A percentile compares a stretch with the other conserved stretches of the same genome.
These are phyloP conservation scores for Aphodius granarius DNA, from an alignment of 2,888 invertebrate species.

Conservation along the genomic window DNA sequence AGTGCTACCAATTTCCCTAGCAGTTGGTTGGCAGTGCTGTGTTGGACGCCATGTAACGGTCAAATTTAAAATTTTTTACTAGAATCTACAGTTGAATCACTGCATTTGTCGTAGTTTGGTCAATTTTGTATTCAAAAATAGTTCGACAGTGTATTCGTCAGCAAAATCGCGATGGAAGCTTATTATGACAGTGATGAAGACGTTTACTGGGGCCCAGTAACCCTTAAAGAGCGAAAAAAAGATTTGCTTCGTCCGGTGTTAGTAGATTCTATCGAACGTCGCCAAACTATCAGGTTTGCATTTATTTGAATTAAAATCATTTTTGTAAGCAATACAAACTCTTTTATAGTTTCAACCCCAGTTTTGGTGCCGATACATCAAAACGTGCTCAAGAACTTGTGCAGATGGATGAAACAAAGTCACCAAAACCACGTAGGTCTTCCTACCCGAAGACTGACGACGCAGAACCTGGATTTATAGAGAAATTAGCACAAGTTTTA, in stretches of 20 bases:
- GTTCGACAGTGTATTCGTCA: too few relatives aligned
- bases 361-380: conserved; percentile 9
- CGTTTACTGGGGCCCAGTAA: conserved; percentile 22
- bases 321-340: too few relatives aligned
- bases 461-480: background rate
- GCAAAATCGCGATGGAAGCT: conserved; percentile 12
- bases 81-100: too few relatives aligned
- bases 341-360: conserved; percentile 13
- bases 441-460: background rate
- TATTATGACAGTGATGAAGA: conserved; percentile 21
- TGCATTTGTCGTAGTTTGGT: too few relatives aligned
- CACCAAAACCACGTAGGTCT: background rate
- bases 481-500: background rate
- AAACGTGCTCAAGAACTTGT: conserved; percentile 6
- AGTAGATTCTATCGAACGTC: background rate
- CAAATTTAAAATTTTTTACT: too few relatives aligned
- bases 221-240: conserved; percentile 13
- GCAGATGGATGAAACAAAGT: background rate
- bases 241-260: conserved; percentile 4
- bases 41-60: too few relatives aligned
- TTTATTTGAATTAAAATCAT: background rate
- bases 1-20: too few relatives aligned
- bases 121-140: too few relatives aligned
- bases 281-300: conserved; percentile 15
- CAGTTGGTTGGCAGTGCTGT: too few relatives aligned